Conservation (phyloP, 2,888 invertebrate species). For the Mythimna ferrago region DNA sequence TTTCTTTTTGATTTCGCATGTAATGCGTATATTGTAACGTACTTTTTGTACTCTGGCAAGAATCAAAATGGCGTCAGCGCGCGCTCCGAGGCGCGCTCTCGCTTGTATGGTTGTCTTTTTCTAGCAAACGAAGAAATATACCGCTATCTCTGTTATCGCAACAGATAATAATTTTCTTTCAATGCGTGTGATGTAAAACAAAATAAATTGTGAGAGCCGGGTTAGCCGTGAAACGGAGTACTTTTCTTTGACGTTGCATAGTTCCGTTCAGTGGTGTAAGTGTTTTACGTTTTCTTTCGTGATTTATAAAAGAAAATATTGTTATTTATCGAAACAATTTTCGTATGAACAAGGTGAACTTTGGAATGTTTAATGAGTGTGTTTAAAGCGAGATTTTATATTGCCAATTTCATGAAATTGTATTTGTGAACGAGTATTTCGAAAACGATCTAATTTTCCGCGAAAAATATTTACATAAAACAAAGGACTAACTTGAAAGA, state of each 20-base stretch:
- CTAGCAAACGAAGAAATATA: constrained; percentile 41
- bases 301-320: constrained; percentile 65
- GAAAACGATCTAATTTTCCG: constrained; percentile 61
- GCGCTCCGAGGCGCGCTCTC: constrained; percentile 50
- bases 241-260: constrained; percentile 80
- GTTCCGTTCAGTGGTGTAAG: constrained; percentile 75
- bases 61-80: constrained; percentile 63
- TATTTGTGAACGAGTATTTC: constrained; percentile 53
- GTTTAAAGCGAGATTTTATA: constrained; percentile 42
- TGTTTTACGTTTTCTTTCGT: constrained; percentile 75
- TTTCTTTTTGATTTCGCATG: neutral
- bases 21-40: constrained; percentile 52
- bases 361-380: constrained; percentile 48
- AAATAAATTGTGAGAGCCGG: constrained; percentile 78
- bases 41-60: constrained; percentile 64
- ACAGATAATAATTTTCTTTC: constrained; percentile 68
- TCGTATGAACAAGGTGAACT: constrained; percentile 32
- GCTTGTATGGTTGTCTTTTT: constrained; percentile 51
- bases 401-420: constrained; percentile 44
- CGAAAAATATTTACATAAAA: constrained; percentile 62
- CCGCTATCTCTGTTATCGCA: constrained; percentile 62
- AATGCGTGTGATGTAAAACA: constrained; percentile 67
- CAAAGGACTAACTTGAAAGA: constrained; percentile 47
- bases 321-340: constrained; percentile 29
- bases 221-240: constrained; percentile 79